Evolutionary conservation across 1,140 invertebrate species (phyloP), one percentile per base, ranked within the genome.

Genomic region (Octopus sinensis): DNA sequence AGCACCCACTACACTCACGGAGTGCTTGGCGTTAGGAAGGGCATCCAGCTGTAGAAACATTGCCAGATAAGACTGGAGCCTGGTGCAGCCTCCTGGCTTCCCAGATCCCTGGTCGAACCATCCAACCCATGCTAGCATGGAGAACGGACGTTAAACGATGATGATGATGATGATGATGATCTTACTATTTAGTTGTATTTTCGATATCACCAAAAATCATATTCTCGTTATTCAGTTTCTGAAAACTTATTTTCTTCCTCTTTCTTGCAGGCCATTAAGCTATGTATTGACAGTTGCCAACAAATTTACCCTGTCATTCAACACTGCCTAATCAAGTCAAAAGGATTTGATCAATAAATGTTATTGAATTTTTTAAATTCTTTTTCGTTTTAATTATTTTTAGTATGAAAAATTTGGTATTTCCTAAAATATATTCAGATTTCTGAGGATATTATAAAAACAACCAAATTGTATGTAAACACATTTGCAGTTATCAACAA

Each of bases 271-370:
- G 89, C 91, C 17, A 92, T 93, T 82, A 89, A 93, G 81, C 84
- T 91, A 54, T 91, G 94, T 83, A 92, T 91, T 77, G 87, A 91
- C 80, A 90, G 92, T 80, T 93, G 93, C 86, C 91, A 92, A 82
- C 90, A 92, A 83, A 90, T 95, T 82, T 92, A 93, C 79, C 93
- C 93, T 17, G 88, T 93, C 17, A 87, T 94, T 68, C 92, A 94
- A 85, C 92, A 93, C 84, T 92, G 92, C 88, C 86, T 95, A 52
- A 91, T 93, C 43, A 91, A 91, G 83, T 92, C 92, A 92, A 80
- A 88, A 73, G 30, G 30, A 6, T 23, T 73, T 73, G 68, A 73
- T 10, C 17, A 73, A 73, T 73, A 73, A 73, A 73, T 6, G 17
- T 17, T 73, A 73, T 17, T 73, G 30, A 43, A 43, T 43, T 43